A percentile compares a stretch with the other conserved stretches of the same genome.
phyloP scores from a whole-genome alignment of 92 coral and sea anemone genomes.

The Phenganax stokvisi region DNA sequence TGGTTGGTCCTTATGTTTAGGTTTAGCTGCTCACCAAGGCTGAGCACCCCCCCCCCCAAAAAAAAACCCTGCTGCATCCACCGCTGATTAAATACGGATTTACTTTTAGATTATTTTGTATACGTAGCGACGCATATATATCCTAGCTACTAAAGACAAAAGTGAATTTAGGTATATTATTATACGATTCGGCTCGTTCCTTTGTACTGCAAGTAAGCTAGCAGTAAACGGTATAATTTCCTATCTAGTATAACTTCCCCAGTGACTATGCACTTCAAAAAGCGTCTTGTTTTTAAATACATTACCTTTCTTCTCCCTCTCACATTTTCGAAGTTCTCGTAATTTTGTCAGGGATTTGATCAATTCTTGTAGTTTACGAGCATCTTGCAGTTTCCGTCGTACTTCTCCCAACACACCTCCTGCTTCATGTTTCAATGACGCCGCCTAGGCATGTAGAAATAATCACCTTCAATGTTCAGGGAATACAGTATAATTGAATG shows the following conservation, averaged over 20 bases:
- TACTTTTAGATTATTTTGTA: background rate
- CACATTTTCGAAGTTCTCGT: slow-evolving; percentile 73
- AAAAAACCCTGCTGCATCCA: too few relatives aligned
- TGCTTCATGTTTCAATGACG: slow-evolving; percentile 81
- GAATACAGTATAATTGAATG: background rate
- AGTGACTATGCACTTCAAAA: too few relatives aligned
- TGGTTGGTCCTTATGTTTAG: too few relatives aligned
- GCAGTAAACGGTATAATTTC: too few relatives aligned
- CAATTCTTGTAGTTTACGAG: slow-evolving; percentile 66
- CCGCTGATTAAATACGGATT: background rate
- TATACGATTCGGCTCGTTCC: too few relatives aligned
- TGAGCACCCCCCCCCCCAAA: too few relatives aligned
- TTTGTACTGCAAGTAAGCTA: too few relatives aligned
- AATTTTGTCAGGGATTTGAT: slow-evolving; percentile 68
- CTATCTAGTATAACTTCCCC: too few relatives aligned
- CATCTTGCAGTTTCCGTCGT: slow-evolving; percentile 67
- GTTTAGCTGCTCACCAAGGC: too few relatives aligned
- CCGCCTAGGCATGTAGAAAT: slow-evolving; percentile 51
- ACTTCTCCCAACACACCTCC: slow-evolving; percentile 96
- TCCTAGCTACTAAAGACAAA: background rate
- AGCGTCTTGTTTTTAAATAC: background rate
- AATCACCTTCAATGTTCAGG: background rate
- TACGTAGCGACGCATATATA: background rate
- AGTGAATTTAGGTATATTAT: too few relatives aligned
- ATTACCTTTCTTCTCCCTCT: slow-evolving; percentile 82